These are phyloP conservation scores for Phorcus lineatus DNA, from an alignment of 2,888 invertebrate genomes.

Conservation along the genomic window DNA sequence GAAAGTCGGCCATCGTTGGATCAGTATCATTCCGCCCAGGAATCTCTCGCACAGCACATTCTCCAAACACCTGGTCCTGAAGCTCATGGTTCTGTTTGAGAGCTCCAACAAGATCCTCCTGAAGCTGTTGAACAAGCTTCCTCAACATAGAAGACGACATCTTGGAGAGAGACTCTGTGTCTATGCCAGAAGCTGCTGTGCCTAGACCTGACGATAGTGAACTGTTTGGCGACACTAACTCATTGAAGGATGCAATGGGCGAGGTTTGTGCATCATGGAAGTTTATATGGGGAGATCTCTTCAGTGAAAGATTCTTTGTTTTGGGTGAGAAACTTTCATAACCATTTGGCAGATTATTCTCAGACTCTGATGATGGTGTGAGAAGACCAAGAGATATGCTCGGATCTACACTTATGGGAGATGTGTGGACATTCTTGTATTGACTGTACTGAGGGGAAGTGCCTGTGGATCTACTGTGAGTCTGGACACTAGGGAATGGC, in stretches of 20 bases:
- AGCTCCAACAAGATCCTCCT: conserved; percentile 43
- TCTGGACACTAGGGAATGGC: not conserved
- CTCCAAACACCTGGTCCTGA: conserved; percentile 33
- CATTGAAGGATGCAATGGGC: not conserved
- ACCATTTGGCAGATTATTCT: not conserved
- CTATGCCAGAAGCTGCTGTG: not conserved
- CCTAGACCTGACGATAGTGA: not conserved
- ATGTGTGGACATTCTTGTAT: not conserved
- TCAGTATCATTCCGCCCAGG: conserved; percentile 40
- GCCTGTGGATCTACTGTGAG: not conserved
- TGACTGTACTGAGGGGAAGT: not conserved
- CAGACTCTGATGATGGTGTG: not conserved
- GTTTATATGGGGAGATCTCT: not conserved
- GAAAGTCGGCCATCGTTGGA: conserved; percentile 23
- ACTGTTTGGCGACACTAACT: not conserved
- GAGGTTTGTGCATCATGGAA: conserved; percentile 7
- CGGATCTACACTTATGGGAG: not conserved
- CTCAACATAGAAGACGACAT: conserved; percentile 49
- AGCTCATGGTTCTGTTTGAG: conserved; percentile 45
- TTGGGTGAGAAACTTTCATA: too few relatives aligned
- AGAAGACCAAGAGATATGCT: not conserved
- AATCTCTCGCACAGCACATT: conserved; percentile 35
- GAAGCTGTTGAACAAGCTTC: conserved; percentile 48
- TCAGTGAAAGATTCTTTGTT: too few relatives aligned
- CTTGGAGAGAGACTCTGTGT: conserved; percentile 31